phyloP scores from a whole-genome alignment of 1,140 invertebrate species.

The Eumaeus atala region DNA sequence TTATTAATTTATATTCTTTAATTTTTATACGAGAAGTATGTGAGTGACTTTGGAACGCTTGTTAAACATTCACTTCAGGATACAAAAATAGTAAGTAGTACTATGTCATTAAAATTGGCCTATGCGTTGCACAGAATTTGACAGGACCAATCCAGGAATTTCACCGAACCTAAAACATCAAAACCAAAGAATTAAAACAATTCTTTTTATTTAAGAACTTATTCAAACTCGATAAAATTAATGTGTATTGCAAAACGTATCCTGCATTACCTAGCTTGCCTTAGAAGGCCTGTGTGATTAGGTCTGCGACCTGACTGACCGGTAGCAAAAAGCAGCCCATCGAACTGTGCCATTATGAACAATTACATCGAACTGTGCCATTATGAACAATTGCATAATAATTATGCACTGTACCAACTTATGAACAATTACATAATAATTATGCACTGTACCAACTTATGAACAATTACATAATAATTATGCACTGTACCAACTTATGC shows the following conservation, averaged over 20 bases:
- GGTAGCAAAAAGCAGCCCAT: slow-evolving; percentile 1
- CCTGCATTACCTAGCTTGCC: slow-evolving; percentile 26
- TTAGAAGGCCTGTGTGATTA: slow-evolving; percentile 22
- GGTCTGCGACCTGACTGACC: background rate
- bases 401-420: background rate
- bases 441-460: background rate
- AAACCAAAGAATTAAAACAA: slow-evolving; percentile 13
- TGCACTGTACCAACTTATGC: background rate
- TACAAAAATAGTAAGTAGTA: no score
- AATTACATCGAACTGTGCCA: slow-evolving; percentile 4
- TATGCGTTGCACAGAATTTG: no score
- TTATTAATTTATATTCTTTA: no score
- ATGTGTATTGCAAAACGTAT: slow-evolving; percentile 21
- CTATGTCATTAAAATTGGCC: no score
- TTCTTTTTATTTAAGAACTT: background rate
- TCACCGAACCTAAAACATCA: background rate
- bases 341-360: slow-evolving; percentile 5
- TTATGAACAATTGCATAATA: slow-evolving; percentile 7
- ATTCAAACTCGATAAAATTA: slow-evolving; percentile 1
- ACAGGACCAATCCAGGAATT: no score
- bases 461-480: slow-evolving; percentile 7
- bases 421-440: slow-evolving; percentile 3
- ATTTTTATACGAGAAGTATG: no score
- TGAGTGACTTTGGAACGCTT: no score
- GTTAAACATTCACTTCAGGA: no score